A percentile compares a stretch with the other conserved stretches of the same genome.
Conservation (phyloP, 2,797 vertebrate genomes). For the Peromyscus nudipes region DNA sequence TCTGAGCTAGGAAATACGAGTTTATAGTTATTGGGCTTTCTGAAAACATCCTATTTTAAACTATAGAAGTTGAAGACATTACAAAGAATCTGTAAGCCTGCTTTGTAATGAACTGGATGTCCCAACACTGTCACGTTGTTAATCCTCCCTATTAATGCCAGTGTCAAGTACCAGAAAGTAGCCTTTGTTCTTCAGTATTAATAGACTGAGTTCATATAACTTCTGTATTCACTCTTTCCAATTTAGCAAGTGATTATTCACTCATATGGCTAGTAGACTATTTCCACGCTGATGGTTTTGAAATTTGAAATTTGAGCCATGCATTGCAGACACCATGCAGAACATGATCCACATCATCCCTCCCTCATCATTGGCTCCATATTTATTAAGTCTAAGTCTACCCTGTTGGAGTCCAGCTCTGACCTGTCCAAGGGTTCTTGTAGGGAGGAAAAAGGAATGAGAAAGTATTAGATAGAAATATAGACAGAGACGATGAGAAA, state of each 20-base stretch:
- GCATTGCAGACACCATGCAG: background rate
- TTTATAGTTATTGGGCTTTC: slow-evolving; percentile 41
- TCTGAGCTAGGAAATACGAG: slow-evolving; percentile 55
- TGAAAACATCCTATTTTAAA: slow-evolving; percentile 55
- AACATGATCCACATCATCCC: slow-evolving; percentile 37
- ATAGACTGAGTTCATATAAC: slow-evolving; percentile 42
- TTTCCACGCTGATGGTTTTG: slow-evolving; percentile 56
- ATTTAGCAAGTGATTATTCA: slow-evolving; percentile 68
- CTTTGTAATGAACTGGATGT: background rate
- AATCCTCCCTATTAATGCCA: background rate
- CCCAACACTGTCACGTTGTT: background rate
- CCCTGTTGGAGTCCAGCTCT: too few relatives aligned
- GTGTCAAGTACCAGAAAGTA: slow-evolving; percentile 46
- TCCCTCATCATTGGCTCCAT: slow-evolving; percentile 22
- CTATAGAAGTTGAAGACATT: slow-evolving; percentile 9
- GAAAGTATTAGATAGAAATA: too few relatives aligned
- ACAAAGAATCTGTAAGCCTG: background rate
- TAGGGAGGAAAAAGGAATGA: too few relatives aligned
- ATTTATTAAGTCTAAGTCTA: slow-evolving; percentile 29
- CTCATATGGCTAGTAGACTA: slow-evolving; percentile 64
- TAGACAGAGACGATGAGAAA: too few relatives aligned
- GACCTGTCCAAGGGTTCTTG: too few relatives aligned
- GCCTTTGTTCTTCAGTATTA: slow-evolving; percentile 55
- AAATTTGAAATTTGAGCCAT: slow-evolving; percentile 28
- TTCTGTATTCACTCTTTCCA: slow-evolving; percentile 37